A percentile compares a stretch with the other conserved stretches of the same genome.
Conservation (phyloP, 2,113 vertebrate genomes). For the Galeopterus variegatus region DNA sequence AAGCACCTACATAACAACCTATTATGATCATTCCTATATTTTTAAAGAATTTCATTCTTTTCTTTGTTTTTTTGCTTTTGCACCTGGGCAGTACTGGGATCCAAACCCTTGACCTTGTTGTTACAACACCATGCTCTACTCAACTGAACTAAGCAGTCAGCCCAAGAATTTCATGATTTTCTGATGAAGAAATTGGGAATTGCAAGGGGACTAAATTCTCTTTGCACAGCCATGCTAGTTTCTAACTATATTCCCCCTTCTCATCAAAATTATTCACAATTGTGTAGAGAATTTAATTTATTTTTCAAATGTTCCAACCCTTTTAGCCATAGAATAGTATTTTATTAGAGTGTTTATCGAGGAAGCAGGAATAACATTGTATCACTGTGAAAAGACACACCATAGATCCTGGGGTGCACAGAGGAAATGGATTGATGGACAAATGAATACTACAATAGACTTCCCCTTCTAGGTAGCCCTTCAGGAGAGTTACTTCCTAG, state of each 20-base stretch:
- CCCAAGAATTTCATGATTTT: conserved; percentile 36
- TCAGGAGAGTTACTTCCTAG: background rate
- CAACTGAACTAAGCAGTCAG: too few species aligned
- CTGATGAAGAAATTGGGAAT: background rate
- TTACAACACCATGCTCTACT: too few species aligned
- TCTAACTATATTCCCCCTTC: background rate
- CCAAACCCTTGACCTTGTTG: too few species aligned
- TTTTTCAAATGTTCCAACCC: conserved; percentile 41
- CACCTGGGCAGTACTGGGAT: too few species aligned
- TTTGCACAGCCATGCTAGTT: background rate
- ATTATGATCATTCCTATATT: conserved; percentile 21
- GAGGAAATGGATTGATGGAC: background rate
- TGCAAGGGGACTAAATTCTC: background rate
- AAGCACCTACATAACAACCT: background rate
- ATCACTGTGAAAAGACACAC: conserved; percentile 4
- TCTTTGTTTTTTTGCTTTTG: too few species aligned
- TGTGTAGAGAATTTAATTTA: conserved; percentile 9
- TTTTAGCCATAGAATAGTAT: background rate
- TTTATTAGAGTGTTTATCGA: conserved; percentile 12
- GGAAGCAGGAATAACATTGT: background rate
- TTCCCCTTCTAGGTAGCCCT: background rate
- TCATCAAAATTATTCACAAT: conserved; percentile 37
- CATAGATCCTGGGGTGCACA: background rate
- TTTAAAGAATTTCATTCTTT: background rate
- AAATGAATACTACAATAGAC: background rate